phyloP scores from a whole-genome alignment of 2,888 invertebrate species.

The Patella caerulea region DNA sequence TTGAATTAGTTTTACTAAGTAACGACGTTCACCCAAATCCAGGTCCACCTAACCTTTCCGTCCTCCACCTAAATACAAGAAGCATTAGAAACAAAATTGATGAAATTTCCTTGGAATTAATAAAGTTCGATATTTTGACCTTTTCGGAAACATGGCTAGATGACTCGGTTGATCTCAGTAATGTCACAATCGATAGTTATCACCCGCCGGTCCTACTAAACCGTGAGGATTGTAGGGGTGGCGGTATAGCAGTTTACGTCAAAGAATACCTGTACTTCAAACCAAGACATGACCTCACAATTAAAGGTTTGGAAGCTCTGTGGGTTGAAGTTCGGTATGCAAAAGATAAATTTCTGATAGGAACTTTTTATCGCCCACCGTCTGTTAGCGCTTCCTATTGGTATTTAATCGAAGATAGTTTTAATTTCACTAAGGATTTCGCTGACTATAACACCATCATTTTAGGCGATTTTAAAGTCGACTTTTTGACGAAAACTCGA shows the following conservation, averaged over 20 bases:
- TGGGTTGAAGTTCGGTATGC: not conserved
- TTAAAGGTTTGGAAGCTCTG: not conserved
- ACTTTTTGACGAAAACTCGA: not conserved
- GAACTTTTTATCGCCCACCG: not conserved
- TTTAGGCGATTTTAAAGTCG: not conserved
- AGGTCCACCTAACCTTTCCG: not conserved
- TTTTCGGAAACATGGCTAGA: slow-evolving; percentile 7
- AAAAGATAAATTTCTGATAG: not conserved
- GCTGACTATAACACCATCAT: not conserved
- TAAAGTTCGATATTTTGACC: not conserved
- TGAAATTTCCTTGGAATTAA: not conserved
- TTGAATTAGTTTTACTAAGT: no score
- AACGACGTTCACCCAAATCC: not conserved
- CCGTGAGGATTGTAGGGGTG: not conserved
- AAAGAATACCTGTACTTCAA: not conserved
- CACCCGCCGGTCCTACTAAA: not conserved
- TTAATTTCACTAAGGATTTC: not conserved
- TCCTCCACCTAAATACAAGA: not conserved
- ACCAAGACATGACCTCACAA: slow-evolving; percentile 5
- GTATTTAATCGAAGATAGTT: slow-evolving; percentile 1
- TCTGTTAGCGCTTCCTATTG: not conserved
- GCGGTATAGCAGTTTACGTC: not conserved
- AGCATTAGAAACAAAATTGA: not conserved
- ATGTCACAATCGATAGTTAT: not conserved
- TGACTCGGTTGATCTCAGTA: not conserved